Conservation (phyloP, 2,888 invertebrate genomes). For the Drosophila kuntzei region DNA sequence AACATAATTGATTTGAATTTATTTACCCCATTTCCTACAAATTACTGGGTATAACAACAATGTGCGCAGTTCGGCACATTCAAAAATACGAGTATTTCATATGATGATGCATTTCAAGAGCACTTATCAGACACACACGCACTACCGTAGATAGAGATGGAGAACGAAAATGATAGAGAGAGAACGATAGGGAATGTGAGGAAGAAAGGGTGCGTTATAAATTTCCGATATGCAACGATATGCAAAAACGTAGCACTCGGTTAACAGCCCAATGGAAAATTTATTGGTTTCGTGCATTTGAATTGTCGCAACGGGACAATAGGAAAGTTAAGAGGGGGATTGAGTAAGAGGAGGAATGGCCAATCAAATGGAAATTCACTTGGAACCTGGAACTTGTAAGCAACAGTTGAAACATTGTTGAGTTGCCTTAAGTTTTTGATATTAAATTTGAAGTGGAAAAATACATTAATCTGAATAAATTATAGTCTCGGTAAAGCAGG, state of each 20-base stretch:
- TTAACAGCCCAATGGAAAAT: slow-evolving; percentile 55
- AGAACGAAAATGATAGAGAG: not conserved
- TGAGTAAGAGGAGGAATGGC: not conserved
- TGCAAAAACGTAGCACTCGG: slow-evolving; percentile 38
- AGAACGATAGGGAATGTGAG: not conserved
- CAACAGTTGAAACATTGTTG: slow-evolving; percentile 26
- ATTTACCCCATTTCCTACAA: not conserved
- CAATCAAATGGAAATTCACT: slow-evolving; percentile 27
- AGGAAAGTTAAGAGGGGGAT: not conserved
- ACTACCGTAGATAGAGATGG: slow-evolving; percentile 1
- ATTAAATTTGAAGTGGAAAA: not conserved
- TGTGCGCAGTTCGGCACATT: slow-evolving; percentile 17
- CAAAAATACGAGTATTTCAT: slow-evolving; percentile 21
- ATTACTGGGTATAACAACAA: slow-evolving; percentile 26
- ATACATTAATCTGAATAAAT: not conserved
- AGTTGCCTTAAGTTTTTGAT: not conserved
- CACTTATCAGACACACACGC: slow-evolving; percentile 38
- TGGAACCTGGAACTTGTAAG: not conserved
- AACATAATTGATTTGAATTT: not conserved
- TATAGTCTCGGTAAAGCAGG: no score
- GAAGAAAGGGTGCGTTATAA: slow-evolving; percentile 25
- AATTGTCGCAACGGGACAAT: slow-evolving; percentile 21
- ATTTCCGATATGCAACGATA: slow-evolving; percentile 49
- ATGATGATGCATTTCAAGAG: slow-evolving; percentile 37
- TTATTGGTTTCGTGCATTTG: slow-evolving; percentile 43